Evolutionary conservation across 2,888 invertebrate species (phyloP).

Genomic region (Oxyteleia sp.): DNA sequence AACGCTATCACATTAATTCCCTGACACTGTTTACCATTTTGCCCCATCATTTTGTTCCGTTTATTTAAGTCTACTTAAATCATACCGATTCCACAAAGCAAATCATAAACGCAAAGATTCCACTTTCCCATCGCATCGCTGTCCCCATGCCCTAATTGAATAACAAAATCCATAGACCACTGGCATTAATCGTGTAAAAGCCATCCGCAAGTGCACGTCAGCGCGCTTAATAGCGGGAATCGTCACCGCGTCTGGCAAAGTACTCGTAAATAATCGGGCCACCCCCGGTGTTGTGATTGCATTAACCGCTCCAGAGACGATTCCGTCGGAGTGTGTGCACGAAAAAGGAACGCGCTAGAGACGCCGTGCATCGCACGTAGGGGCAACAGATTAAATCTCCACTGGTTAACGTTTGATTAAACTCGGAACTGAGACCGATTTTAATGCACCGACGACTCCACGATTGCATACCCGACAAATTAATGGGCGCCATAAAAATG

Average conservation of each 20-base stretch:
- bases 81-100: too few species aligned
- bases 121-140: not conserved
- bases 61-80: too few species aligned
- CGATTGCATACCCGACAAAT: slow-evolving; percentile 82
- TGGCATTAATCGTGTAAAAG: slow-evolving; percentile 49
- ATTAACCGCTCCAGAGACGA: slow-evolving; percentile 82
- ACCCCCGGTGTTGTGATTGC: slow-evolving; percentile 87
- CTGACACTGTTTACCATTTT: too few species aligned
- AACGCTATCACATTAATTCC: too few species aligned
- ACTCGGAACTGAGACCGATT: slow-evolving; percentile 86
- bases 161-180: slow-evolving; percentile 12
- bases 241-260: slow-evolving; percentile 80
- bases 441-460: slow-evolving; percentile 79
- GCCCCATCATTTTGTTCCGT: too few species aligned
- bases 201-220: slow-evolving; percentile 35
- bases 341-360: slow-evolving; percentile 51
- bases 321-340: slow-evolving; percentile 49
- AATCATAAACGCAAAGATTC: too few species aligned
- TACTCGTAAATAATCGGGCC: slow-evolving; percentile 86
- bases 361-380: slow-evolving; percentile 71
- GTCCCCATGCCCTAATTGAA: slow-evolving; percentile 31
- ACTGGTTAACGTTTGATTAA: slow-evolving; percentile 88
- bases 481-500: slow-evolving; percentile 78
- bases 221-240: slow-evolving; percentile 59
- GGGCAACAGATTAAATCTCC: slow-evolving; percentile 86